Evolutionary conservation across 1,140 invertebrate genomes (phyloP).

Genomic region (Drosophila funebris): DNA sequence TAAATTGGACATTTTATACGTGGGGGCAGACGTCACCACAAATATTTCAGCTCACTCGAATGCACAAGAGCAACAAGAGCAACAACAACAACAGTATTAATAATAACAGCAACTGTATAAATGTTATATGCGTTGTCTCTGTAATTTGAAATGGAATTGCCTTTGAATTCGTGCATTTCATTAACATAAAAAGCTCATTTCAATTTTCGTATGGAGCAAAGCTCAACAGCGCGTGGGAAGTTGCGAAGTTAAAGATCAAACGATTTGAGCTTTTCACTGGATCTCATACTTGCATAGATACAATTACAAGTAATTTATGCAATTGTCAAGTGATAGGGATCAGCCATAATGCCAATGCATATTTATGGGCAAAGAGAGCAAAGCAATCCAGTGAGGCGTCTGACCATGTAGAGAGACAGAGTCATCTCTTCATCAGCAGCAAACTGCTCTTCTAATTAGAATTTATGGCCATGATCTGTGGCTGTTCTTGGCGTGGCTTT

Average conservation of each 20-base stretch:
- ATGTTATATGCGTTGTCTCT: conserved; percentile 34
- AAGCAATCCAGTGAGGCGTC: neutral
- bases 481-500: neutral
- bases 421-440: conserved; percentile 10
- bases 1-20: conserved; percentile 50
- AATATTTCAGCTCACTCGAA: conserved; percentile 22
- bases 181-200: conserved; percentile 65
- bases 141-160: conserved; percentile 35
- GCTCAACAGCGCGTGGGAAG: conserved; percentile 51
- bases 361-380: conserved; percentile 36
- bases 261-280: conserved; percentile 17
- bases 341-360: conserved; percentile 20
- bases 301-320: conserved; percentile 24
- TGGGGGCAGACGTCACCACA: conserved; percentile 39
- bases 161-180: conserved; percentile 58
- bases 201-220: conserved; percentile 37
- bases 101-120: conserved; percentile 28
- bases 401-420: conserved; percentile 25
- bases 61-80: conserved; percentile 21
- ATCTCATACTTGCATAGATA: neutral
- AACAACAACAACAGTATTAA: conserved; percentile 4
- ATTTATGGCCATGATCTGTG: conserved; percentile 46
- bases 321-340: conserved; percentile 40
- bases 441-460: conserved; percentile 53
- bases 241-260: conserved; percentile 8